Evolutionary conservation across 2,113 vertebrate genomes (phyloP).

Genomic region (Dunckerocampus dactyliophorus): DNA sequence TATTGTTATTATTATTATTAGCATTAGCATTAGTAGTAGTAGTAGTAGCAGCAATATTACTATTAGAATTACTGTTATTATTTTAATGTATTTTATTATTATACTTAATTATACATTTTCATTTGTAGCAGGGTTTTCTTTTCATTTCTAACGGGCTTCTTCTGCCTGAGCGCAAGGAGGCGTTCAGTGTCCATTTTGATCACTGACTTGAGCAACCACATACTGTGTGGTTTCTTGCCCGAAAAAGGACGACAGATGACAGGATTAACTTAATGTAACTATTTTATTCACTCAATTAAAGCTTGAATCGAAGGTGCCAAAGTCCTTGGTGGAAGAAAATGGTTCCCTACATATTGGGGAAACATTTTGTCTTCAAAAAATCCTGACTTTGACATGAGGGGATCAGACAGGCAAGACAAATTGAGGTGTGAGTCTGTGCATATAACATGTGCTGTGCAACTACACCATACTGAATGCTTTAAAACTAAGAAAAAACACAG

Average conservation of each 20-base stretch:
- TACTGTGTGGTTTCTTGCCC: background rate
- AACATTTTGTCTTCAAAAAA: background rate
- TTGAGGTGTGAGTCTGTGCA: background rate
- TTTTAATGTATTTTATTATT: too few species aligned
- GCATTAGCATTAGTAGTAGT: too few species aligned
- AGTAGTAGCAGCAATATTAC: too few species aligned
- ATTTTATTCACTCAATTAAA: conserved; percentile 2
- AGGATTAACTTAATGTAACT: background rate
- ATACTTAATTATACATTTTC: too few species aligned
- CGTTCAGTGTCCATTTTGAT: background rate
- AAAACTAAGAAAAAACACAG: background rate
- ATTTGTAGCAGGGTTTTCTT: too few species aligned
- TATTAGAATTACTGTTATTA: too few species aligned
- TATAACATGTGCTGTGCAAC: background rate
- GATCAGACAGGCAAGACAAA: conserved; percentile 12
- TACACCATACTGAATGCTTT: conserved; percentile 1
- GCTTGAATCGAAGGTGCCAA: background rate
- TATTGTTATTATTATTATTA: too few species aligned
- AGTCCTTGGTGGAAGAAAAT: background rate
- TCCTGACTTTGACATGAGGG: conserved; percentile 4
- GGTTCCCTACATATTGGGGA: background rate
- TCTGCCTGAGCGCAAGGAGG: background rate
- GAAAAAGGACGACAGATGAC: background rate
- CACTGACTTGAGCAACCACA: background rate
- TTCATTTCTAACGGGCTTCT: background rate